Evolutionary conservation across 2,797 vertebrate genomes (phyloP).

Genomic region (Cuniculus paca): DNA sequence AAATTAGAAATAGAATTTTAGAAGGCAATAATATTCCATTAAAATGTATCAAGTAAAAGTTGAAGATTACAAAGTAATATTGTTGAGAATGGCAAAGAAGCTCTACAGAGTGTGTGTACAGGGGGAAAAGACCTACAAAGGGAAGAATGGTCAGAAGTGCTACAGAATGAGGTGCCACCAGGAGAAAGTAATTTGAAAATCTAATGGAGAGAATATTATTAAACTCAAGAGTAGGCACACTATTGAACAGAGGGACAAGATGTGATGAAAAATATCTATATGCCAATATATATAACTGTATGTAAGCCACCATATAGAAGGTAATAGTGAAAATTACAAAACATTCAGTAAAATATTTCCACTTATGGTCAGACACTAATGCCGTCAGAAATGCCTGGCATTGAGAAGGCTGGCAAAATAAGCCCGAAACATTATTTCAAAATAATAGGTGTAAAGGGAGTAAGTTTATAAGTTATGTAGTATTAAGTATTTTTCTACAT

Average conservation of each 20-base stretch:
- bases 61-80: constrained; percentile 32
- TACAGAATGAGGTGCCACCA: background rate
- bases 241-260: background rate
- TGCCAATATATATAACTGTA: background rate
- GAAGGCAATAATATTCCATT: background rate
- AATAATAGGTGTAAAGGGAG: background rate
- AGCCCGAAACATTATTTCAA: background rate
- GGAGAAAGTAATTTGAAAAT: background rate
- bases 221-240: background rate
- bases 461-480: background rate
- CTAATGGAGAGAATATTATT: background rate
- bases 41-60: constrained; percentile 13
- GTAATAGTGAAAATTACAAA: background rate
- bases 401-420: background rate
- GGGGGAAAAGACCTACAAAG: background rate
- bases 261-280: background rate
- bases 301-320: background rate
- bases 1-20: too few species aligned
- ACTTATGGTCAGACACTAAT: background rate
- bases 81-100: background rate
- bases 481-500: background rate
- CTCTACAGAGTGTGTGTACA: background rate
- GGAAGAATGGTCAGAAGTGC: background rate
- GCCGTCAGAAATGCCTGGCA: background rate
- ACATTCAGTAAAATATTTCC: background rate